These are phyloP conservation scores for Merops nubicus DNA, from an alignment of 2,113 vertebrate species.

Conservation along the genomic window DNA sequence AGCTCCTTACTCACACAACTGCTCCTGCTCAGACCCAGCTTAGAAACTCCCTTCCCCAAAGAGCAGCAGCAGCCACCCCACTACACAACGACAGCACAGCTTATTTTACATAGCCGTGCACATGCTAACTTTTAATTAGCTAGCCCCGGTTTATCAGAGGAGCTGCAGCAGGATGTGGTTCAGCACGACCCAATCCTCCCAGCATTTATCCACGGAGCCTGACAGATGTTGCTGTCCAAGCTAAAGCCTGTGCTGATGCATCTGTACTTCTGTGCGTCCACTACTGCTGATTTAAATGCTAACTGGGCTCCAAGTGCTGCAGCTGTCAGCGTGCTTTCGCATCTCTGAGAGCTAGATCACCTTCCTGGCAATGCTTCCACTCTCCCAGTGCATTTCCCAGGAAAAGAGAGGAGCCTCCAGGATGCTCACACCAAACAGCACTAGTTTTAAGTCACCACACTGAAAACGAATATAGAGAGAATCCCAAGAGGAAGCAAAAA, in stretches of 20 bases:
- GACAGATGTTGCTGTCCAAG: neutral
- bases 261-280: neutral
- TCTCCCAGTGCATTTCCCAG: neutral
- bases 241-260: neutral
- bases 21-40: neutral
- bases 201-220: neutral
- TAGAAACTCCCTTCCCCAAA: neutral
- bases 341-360: neutral
- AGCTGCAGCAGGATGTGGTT: slow-evolving; percentile 42
- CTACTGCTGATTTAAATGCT: neutral
- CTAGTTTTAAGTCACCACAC: neutral
- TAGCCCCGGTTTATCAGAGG: slow-evolving; percentile 1
- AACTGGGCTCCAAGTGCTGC: neutral
- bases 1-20: rapidly evolving
- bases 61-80: neutral
- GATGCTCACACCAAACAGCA: neutral
- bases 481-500: neutral
- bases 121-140: neutral
- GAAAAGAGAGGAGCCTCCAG: neutral
- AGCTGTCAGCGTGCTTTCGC: neutral
- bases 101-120: neutral
- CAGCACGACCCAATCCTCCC: neutral
- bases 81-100: rapidly evolving
- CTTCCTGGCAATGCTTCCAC: neutral
- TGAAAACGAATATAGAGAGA: neutral